These are phyloP conservation scores for Ormia ochracea DNA, from an alignment of 2,888 invertebrate species.

Conservation along the genomic window DNA sequence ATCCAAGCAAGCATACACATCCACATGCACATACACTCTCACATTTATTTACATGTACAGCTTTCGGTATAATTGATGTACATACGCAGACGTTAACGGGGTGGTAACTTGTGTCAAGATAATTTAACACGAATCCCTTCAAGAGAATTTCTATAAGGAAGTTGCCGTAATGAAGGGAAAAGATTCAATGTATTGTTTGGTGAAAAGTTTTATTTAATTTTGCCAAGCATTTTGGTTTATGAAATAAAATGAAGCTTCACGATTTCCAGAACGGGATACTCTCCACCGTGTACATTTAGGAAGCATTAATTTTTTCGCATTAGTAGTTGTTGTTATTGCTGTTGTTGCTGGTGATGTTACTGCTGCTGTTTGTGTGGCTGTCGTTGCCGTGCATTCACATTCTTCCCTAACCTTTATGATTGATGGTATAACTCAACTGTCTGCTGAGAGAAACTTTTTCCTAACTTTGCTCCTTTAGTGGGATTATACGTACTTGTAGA, in stretches of 20 bases:
- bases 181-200: slow-evolving; percentile 2
- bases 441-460: slow-evolving; percentile 56
- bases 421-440: slow-evolving; percentile 64
- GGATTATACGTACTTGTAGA: neutral
- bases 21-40: neutral
- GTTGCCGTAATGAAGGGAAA: neutral
- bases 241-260: slow-evolving; percentile 23
- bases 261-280: too few species aligned
- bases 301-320: slow-evolving; percentile 14
- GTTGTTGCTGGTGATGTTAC: too few species aligned
- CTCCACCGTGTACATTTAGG: too few species aligned
- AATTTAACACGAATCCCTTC: neutral
- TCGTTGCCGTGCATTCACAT: slow-evolving; percentile 4
- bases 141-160: slow-evolving; percentile 1
- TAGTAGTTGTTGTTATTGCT: too few species aligned
- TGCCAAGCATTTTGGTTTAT: neutral
- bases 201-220: slow-evolving; percentile 16
- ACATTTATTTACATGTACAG: neutral
- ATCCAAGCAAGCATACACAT: neutral
- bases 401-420: slow-evolving; percentile 53
- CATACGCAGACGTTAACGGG: neutral
- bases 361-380: slow-evolving; percentile 9
- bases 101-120: slow-evolving; percentile 6
- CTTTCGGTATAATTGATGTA: neutral
- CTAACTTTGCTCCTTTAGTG: slow-evolving; percentile 22